Base-by-base conservation (phyloP, 2,797 vertebrate species). In the Acanthurus leucopareius region DNA sequence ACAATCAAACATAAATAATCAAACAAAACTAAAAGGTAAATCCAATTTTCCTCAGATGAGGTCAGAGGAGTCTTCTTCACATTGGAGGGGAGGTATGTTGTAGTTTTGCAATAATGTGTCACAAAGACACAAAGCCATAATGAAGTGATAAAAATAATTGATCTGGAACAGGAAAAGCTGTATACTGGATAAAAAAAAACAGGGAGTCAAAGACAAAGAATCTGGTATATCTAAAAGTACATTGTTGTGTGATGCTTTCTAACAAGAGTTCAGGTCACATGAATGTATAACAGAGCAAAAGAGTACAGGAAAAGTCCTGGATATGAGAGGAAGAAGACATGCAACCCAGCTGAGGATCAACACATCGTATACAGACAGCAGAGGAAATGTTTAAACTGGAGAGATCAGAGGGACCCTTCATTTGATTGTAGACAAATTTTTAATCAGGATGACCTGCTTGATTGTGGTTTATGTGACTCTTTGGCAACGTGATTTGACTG, bases 271-370 rank as follows among this genome's bases (percentile, higher is more conserved):
- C 35, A 40, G n/a, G 49, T 22, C 63, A 52, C 4, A 44, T 47
- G 53, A 16, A 51, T 25, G 40, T 42, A 42, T 40, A 40, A 28
- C 22, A 71, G 10, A 62, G 19, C 49, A 10, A 38, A 7, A 10
- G 11, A 25, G 16, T n/a, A 38, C 13, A 59, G 28, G 32, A 70
- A 32, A 32, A 45, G 16, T 70, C 0, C 0, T 7, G 44, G 42
- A 59, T 48, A 49, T 40, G 15, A 48, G 51, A 69, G 51, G 28
- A 52, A 52, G 35, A 61, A 51, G 57, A 28, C 45, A 60, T 22
- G 28, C 56, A 49, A 44, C 42, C 54, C 25, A 47, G 14, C 25
- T 47, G 56, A 25, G 14, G 28, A 70, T 28, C 17, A 45, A 70
- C 13, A 58, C 19, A 35, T 42, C 64, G 3, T 10, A 42, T 42